phyloP scores from a whole-genome alignment of 92 coral and sea anemone species.

The Virgularia gustaviana region DNA sequence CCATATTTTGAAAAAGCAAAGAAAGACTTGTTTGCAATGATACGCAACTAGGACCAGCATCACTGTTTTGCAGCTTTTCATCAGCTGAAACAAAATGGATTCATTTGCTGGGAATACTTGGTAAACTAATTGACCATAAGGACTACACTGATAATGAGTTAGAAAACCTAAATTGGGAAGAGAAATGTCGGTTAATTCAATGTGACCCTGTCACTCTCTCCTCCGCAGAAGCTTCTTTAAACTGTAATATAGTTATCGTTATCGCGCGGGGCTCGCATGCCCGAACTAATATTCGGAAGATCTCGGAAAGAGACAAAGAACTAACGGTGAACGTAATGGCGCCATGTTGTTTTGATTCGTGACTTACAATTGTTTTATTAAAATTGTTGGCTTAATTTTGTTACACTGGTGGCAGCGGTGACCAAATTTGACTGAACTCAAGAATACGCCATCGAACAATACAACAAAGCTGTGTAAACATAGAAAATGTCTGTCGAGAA shows the following conservation, averaged over 20 bases:
- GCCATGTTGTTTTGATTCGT: too few species aligned
- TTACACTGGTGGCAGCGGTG: slow-evolving; percentile 8
- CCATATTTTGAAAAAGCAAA: slow-evolving; percentile 19
- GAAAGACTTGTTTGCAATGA: too few species aligned
- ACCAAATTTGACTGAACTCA: neutral
- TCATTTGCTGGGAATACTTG: slow-evolving; percentile 31
- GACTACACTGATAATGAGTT: slow-evolving; percentile 29
- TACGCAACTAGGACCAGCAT: slow-evolving; percentile 36
- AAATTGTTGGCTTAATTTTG: too few species aligned
- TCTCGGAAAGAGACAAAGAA: too few species aligned
- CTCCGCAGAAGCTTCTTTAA: too few species aligned
- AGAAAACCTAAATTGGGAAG: slow-evolving; percentile 17
- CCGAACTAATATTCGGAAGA: too few species aligned
- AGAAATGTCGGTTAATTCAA: slow-evolving; percentile 34
- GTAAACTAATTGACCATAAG: slow-evolving; percentile 28
- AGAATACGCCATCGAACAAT: neutral
- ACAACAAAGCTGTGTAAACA: too few species aligned
- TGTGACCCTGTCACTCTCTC: slow-evolving; percentile 57
- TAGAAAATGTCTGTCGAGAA: neutral
- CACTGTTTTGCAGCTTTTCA: slow-evolving; percentile 38
- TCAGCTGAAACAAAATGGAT: too few species aligned
- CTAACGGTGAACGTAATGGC: too few species aligned
- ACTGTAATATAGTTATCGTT: too few species aligned
- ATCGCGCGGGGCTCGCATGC: too few species aligned
- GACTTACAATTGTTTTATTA: too few species aligned